These are phyloP conservation scores for Sternotherus odoratus DNA, from an alignment of 2,797 vertebrate species.

Conservation along the genomic window DNA sequence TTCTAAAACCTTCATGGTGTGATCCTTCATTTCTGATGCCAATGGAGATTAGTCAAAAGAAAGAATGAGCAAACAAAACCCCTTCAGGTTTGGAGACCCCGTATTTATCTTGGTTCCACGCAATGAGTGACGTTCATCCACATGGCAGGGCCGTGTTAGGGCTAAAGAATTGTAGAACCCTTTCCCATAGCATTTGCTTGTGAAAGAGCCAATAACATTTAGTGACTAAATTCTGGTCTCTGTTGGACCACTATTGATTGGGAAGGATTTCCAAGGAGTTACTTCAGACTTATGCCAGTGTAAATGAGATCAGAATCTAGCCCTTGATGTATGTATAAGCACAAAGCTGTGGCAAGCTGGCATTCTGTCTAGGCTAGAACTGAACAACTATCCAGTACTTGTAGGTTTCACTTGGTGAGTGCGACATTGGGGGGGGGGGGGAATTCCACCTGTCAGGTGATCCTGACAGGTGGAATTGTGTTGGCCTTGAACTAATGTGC, in stretches of 20 bases:
- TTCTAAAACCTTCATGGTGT: not conserved
- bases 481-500: not conserved
- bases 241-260: not conserved
- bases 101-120: too few species aligned
- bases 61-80: not conserved
- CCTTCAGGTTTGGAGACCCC: not conserved
- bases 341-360: not conserved
- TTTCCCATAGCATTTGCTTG: not conserved
- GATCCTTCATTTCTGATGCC: not conserved
- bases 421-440: not conserved
- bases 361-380: not conserved
- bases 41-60: not conserved
- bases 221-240: not conserved
- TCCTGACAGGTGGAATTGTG: not conserved
- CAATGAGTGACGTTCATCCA: not conserved
- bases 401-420: not conserved
- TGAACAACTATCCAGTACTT: not conserved
- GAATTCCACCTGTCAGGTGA: not conserved
- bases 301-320: rapidly evolving
- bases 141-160: not conserved
- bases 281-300: not conserved
- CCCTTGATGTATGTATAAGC: not conserved
- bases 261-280: not conserved
- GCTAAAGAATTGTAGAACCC: not conserved
- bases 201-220: not conserved